These are phyloP conservation scores for Podarcis raffonei DNA, from an alignment of 2,113 vertebrate genomes.

Conservation along the genomic window DNA sequence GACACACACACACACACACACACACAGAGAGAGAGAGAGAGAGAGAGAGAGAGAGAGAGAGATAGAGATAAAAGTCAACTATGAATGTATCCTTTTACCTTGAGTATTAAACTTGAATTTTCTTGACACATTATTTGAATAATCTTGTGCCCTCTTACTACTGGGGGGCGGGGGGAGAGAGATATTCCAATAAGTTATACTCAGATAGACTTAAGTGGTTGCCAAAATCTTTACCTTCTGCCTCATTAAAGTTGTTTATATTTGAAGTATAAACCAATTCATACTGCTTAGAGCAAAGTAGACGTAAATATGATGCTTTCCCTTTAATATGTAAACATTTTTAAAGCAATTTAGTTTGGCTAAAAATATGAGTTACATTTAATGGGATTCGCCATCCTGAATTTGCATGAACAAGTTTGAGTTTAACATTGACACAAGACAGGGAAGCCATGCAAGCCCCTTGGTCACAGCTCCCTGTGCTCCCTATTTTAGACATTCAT, in stretches of 20 bases:
- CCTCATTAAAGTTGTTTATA: background rate
- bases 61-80: background rate
- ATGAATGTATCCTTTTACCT: background rate
- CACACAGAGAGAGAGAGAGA: too few species aligned
- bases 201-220: background rate
- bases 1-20: too few species aligned
- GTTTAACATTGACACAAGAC: too few species aligned
- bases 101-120: background rate
- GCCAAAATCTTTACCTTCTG: background rate
- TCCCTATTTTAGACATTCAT: too few species aligned
- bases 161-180: too few species aligned
- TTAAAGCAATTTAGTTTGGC: background rate
- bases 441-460: too few species aligned
- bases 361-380: background rate
- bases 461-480: too few species aligned
- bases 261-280: background rate
- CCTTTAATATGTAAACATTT: background rate
- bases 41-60: too few species aligned
- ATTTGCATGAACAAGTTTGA: background rate
- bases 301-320: background rate
- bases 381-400: background rate
- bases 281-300: background rate
- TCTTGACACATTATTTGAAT: background rate
- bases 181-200: background rate
- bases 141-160: background rate